These are phyloP conservation scores for Dasyurus viverrinus DNA, from an alignment of 2,113 vertebrate genomes.

Conservation along the genomic window DNA sequence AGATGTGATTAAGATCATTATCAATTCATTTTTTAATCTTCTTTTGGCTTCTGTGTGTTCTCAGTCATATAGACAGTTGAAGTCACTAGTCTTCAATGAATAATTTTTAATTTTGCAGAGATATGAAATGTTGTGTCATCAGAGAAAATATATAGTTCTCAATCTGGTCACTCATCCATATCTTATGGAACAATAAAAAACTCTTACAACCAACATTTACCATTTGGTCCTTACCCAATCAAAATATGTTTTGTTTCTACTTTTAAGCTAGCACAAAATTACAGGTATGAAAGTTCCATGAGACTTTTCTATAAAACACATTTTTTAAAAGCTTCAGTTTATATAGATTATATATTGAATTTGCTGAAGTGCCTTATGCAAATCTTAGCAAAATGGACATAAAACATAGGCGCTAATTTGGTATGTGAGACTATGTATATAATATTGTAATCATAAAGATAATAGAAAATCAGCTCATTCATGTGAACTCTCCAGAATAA, in stretches of 20 bases:
- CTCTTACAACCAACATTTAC: not conserved
- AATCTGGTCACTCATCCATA: not conserved
- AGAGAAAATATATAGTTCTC: not conserved
- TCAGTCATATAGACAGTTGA: not conserved
- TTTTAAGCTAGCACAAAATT: not conserved
- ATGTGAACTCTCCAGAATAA: slow-evolving; percentile 31
- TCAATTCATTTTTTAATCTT: not conserved
- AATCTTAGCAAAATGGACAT: slow-evolving; percentile 56
- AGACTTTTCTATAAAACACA: not conserved
- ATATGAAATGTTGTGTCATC: not conserved
- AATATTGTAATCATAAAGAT: slow-evolving; percentile 62
- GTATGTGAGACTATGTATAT: slow-evolving; percentile 63
- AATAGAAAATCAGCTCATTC: slow-evolving; percentile 67
- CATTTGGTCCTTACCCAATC: not conserved
- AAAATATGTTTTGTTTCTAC: not conserved
- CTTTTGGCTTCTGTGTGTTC: not conserved
- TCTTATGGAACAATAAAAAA: not conserved
- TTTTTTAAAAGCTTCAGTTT: not conserved
- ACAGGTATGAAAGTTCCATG: not conserved
- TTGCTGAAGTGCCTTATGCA: slow-evolving; percentile 67
- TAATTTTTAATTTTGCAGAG: not conserved
- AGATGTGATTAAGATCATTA: not conserved
- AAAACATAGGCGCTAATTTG: slow-evolving; percentile 72
- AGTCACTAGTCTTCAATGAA: not conserved
- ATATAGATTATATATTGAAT: slow-evolving; percentile 67